Evolutionary conservation across 2,797 vertebrate species (phyloP), one percentile per base, ranked within the genome.

Genomic region (Echiichthys vipera): DNA sequence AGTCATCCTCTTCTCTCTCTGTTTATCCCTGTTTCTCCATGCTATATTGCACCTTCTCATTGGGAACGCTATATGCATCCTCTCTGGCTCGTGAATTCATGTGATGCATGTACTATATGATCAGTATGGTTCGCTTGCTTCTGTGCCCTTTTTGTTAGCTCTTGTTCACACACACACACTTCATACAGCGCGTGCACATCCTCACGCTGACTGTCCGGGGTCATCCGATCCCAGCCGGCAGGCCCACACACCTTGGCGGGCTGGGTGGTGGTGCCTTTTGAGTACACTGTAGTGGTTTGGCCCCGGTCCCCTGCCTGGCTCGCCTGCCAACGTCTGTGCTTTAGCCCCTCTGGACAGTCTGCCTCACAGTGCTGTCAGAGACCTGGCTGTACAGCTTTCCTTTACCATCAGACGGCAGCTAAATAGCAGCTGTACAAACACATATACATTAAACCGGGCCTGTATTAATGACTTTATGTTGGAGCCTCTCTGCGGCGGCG

Each of bases 221-320:
- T 88, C 88, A 89, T 88, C 78, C 18, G 64, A 81, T 88, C 84
- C 78, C 76, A 73, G 80, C 74, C 83, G 50, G 80, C 39, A 7
- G 81, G 93, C 89, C 94, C 94, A 94, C 94, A 95, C 94, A 94
- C 91, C 91, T 92, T 88, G 93, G 81, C 90, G 53, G 76, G 83
- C 84, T 93, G 94, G 93, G 93, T 93, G 94, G 94, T 89, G 84
- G 84, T 81, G 77, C 79, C 76, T 87, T n/a, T 80, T 84, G 89
- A 93, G 89, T 78, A 89, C 88, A 92, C 87, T 93, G 90, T 92
- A 80, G 88, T 91, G 92, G 92, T 93, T 93, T 91, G 91, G 93
- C 88, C 82, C 46, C 34, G 8, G 56, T 77, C 84, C 78, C 54
- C 83, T 68, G 80, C 77, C 84, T 85, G 80, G 81, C 79, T 82